Evolutionary conservation across 2,113 vertebrate genomes (phyloP), one percentile per base, ranked within the genome.

Genomic region (Muntiacus muntjak): DNA sequence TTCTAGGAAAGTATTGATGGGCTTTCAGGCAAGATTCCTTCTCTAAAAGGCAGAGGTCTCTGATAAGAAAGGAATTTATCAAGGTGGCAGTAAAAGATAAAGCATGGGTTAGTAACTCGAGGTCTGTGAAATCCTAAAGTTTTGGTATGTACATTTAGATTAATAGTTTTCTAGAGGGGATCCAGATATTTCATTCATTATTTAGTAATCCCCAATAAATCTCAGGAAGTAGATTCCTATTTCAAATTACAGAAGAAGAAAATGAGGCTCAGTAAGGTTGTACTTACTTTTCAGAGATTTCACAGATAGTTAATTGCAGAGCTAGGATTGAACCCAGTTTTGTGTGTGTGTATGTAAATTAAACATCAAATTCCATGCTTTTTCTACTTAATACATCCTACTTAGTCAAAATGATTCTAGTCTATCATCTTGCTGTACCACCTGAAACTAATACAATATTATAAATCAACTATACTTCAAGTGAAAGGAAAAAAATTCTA

Each of bases 111-210:
- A 84, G 30, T 83, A 87, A 91, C 16, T 50, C 67, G 43, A 36
- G 26, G 21, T 88, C 52, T 87, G 33, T 82, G 71, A 92, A 50
- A 33, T 11, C 40, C 79, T 89, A 13, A 64, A 86, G 55, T 52
- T 43, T 96, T 67, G 47, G 36, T 78, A 5, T 78, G 62, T 86
- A 28, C 79, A 71, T 78, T 94, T 81, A 40, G 64, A 76, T 78
- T 79, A 71, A 26, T 76, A 25, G 57, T 96, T 91, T 87, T 71
- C 43, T 58, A 6, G 8, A 74, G 30, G 50, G 19, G 28, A 11
- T 87, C 33, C 26, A 96, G 40, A 86, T 94, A 81, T 43, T 96
- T 91, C 33, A 87, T 58, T n/a, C 6, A n/a, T 79, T 96, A 87
- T 67, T 89, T 25, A 50, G n/a, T 83, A 89, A 57, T 62, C 36